Conservation (phyloP, 2,797 vertebrate genomes). For the Hylomyscus alleni region DNA sequence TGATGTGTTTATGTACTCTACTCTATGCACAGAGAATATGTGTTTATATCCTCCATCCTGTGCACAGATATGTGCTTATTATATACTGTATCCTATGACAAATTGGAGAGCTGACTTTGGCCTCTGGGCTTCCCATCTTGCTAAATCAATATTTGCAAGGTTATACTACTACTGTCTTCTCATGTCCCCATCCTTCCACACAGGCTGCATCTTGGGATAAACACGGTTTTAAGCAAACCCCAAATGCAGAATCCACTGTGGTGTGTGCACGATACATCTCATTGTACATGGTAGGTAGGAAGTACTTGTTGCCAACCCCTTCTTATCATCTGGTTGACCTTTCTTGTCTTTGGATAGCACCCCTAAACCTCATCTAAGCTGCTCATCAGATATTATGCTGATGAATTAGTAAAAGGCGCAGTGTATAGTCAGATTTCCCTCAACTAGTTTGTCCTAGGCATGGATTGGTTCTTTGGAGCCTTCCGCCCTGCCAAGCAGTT, state of each 20-base stretch:
- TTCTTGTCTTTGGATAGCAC: not conserved
- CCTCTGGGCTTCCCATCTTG: not conserved
- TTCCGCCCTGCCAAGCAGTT: not conserved
- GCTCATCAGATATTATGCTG: not conserved
- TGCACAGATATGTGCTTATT: no score
- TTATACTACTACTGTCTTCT: not conserved
- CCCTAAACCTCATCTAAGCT: not conserved
- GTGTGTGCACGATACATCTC: not conserved
- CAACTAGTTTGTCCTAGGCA: slow-evolving; percentile 16
- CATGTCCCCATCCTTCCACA: not conserved
- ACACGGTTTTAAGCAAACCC: not conserved
- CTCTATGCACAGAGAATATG: not conserved
- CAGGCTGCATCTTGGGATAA: not conserved
- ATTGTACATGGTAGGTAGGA: not conserved
- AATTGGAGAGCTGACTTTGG: not conserved
- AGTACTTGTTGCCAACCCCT: not conserved
- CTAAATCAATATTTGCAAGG: not conserved
- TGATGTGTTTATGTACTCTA: not conserved
- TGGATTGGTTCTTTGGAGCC: not conserved
- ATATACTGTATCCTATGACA: not conserved
- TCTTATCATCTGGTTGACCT: not conserved
- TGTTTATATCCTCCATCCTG: no score
- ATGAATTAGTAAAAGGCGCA: not conserved
- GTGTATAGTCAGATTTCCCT: not conserved
- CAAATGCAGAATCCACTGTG: not conserved